Percentiles rank a stretch among this genome's conserved stretches.
phyloP scores from a whole-genome alignment of 2,888 invertebrate species.

The Holacanthella duospinosa region DNA sequence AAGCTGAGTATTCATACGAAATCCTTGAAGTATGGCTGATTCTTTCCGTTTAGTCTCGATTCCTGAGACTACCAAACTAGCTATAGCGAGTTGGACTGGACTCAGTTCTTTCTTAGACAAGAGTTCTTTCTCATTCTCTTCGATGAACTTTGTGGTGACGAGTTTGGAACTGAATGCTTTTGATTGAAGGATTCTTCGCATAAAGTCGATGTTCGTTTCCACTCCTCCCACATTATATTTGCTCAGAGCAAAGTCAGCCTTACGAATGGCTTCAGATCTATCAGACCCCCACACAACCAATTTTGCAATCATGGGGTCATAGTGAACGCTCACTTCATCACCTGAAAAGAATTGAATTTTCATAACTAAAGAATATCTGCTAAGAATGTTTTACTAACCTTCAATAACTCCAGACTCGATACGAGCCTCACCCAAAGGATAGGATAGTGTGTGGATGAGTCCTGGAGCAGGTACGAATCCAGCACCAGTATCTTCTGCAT shows the following conservation, averaged over 20 bases:
- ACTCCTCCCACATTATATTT: constrained; percentile 90
- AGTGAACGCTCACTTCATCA: constrained; percentile 75
- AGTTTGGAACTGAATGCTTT: constrained; percentile 26
- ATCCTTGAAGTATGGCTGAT: constrained; percentile 18
- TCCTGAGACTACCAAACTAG: constrained; percentile 28
- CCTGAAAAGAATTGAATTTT: constrained; percentile 10
- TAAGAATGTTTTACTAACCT: no score
- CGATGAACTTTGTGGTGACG: constrained; percentile 73
- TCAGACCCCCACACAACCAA: constrained; percentile 89
- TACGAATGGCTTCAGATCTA: constrained; percentile 65
- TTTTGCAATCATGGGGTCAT: constrained; percentile 99
- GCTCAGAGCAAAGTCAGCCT: constrained; percentile 60
- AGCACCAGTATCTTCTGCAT: constrained; percentile 65
- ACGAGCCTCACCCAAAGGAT: constrained; percentile 48
- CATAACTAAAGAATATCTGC: no score
- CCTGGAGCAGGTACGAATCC: constrained; percentile 94
- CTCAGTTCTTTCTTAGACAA: constrained; percentile 54
- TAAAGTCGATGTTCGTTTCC: constrained; percentile 89
- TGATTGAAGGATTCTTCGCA: constrained; percentile 61
- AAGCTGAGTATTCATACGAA: constrained; percentile 27
- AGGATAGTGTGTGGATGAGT: constrained; percentile 58
- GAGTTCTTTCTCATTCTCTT: constrained; percentile 68
- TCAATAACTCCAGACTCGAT: constrained; percentile 34
- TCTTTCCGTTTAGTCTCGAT: constrained; percentile 26
- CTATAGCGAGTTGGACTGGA: constrained; percentile 39